Evolutionary conservation across 2,113 vertebrate genomes (phyloP), one percentile per base, ranked within the genome.

Genomic region (Engraulis encrasicolus): DNA sequence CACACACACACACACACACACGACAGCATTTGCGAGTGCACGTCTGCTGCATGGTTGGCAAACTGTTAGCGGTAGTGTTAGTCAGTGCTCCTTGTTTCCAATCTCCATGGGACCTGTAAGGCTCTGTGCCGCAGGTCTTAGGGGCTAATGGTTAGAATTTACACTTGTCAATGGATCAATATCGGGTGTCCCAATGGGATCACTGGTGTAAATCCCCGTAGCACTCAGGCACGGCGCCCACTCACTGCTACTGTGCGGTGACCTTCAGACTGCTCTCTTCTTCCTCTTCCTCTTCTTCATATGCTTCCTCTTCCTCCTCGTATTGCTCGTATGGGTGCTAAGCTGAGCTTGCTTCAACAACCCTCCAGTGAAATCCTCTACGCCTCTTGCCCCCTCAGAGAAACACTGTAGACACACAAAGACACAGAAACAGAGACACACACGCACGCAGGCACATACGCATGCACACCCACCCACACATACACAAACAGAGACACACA

Each of bases 251-350:
- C 27, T 14, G 11, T 17, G 66, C 27, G 2, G 1, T 88, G 85
- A 84, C 85, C 78, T 86, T 86, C 80, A 84, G 61, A 83, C 77
- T 80, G 34, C 50, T 58, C 79, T 23, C 20, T 82, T 78, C 79
- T 48, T 40, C 79, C 82, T 82, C 84, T 84, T 85, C 40, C 9
- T 45, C 40, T 31, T 58, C 84, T n/a, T n/a, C n/a, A n/a, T n/a
- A n/a, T n/a, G n/a, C 79, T 48, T 40, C 79, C 82, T 82, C 84
- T 84, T 85, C 40, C 9, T 45, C 40, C 66, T 58, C 84, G n/a
- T n/a, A n/a, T n/a, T 79, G 36, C 77, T 50, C 80, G 38, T 61
- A 37, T 80, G 50, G 83, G 45, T 74, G 23, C 79, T 20, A 27
- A 18, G 38, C 19, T 85, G 38, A 38, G n/a, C 17, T 78, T 66